These are phyloP conservation scores for Drosophila mojavensis DNA, from an alignment of 1,140 invertebrate genomes.

Conservation along the genomic window DNA sequence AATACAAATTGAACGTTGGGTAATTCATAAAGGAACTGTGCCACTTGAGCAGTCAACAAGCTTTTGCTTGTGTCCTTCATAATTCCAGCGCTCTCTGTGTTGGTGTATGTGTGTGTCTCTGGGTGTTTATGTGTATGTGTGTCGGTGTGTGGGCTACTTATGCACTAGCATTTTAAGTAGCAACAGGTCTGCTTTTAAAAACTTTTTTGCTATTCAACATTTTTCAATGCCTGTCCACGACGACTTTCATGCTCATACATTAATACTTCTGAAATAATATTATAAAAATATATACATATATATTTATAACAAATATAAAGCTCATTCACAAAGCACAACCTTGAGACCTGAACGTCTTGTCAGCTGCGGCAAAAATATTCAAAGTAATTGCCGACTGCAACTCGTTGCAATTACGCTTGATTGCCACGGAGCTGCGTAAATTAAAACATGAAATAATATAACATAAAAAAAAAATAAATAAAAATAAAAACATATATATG, in stretches of 20 bases:
- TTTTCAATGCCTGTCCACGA: slow-evolving; percentile 7
- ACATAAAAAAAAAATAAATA: slow-evolving; percentile 15
- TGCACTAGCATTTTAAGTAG: slow-evolving; percentile 49
- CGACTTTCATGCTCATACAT: neutral
- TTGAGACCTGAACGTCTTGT: neutral
- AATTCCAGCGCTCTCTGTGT: slow-evolving; percentile 31
- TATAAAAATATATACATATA: neutral
- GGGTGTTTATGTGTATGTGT: slow-evolving; percentile 16
- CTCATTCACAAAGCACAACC: neutral
- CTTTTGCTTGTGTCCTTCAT: slow-evolving; percentile 69
- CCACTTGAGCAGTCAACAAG: slow-evolving; percentile 75
- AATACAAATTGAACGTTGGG: slow-evolving; percentile 12
- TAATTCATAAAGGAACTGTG: slow-evolving; percentile 55
- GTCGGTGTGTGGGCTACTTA: slow-evolving; percentile 40
- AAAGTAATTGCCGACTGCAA: slow-evolving; percentile 14
- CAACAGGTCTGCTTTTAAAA: slow-evolving; percentile 64
- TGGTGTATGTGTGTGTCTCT: slow-evolving; percentile 14
- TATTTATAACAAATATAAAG: neutral
- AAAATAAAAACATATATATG: slow-evolving; percentile 5
- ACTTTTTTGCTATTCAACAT: slow-evolving; percentile 5
- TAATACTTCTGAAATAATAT: neutral
- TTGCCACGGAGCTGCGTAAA: slow-evolving; percentile 69
- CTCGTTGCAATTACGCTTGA: slow-evolving; percentile 66
- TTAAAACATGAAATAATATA: slow-evolving; percentile 63
- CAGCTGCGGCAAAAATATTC: neutral